These are phyloP conservation scores for Chironomus tentans DNA, from an alignment of 2,888 invertebrate genomes.

Conservation along the genomic window DNA sequence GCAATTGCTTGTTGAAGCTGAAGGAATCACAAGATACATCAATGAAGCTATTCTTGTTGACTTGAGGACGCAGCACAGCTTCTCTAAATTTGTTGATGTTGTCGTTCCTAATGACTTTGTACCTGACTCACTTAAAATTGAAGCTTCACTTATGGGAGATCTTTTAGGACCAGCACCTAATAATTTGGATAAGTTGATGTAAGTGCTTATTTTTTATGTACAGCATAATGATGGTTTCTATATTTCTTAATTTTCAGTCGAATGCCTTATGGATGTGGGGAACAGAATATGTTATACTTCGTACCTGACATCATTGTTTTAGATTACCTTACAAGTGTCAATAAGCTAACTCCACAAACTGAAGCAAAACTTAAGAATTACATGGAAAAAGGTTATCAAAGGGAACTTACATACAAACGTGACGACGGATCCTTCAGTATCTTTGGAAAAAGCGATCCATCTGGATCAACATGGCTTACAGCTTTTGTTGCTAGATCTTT, in stretches of 20 bases:
- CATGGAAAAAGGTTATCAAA: constrained; percentile 58
- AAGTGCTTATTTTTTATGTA: too few species aligned
- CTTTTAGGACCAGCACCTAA: constrained; percentile 51
- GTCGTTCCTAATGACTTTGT: constrained; percentile 62
- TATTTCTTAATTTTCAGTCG: too few species aligned
- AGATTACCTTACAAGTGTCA: constrained; percentile 56
- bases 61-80: constrained; percentile 43
- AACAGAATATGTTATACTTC: constrained; percentile 48
- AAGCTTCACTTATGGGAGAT: constrained; percentile 57
- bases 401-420: constrained; percentile 66
- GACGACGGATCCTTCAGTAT: constrained; percentile 72
- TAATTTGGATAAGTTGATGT: constrained; percentile 54
- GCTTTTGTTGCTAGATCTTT: too few species aligned
- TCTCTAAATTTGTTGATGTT: constrained; percentile 53
- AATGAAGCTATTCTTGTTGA: constrained; percentile 63
- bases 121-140: constrained; percentile 54
- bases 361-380: constrained; percentile 47
- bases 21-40: constrained; percentile 60
- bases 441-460: constrained; percentile 49
- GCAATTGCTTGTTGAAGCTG: constrained; percentile 60
- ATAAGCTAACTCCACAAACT: constrained; percentile 56
- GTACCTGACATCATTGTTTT: constrained; percentile 62
- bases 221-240: too few species aligned
- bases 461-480: too few species aligned
- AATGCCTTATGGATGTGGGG: constrained; percentile 78